Conservation (phyloP, 2,888 invertebrate species). For the Amblyjoppa fuscipennis region DNA sequence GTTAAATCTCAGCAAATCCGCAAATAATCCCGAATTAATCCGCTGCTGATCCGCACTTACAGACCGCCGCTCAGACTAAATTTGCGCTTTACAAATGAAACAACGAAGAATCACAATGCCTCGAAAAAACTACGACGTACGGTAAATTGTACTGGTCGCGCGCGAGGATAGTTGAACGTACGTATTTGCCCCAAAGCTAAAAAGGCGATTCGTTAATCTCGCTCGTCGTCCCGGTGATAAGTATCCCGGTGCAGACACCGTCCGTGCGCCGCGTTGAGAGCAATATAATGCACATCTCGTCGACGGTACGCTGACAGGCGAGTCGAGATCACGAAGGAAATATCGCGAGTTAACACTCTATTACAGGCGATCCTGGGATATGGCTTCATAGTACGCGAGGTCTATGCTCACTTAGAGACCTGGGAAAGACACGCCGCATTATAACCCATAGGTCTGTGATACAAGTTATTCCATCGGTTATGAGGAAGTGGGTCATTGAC, state of each 20-base stretch:
- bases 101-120: background rate
- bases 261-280: conserved; percentile 14
- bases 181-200: conserved; percentile 34
- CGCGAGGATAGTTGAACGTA: background rate
- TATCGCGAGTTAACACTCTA: conserved; percentile 63
- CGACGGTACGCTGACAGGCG: conserved; percentile 50
- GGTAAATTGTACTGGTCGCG: background rate
- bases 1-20: too few relatives aligned
- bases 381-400: background rate
- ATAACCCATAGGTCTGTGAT: conserved; percentile 10
- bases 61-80: background rate
- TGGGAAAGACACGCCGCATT: conserved; percentile 25
- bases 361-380: conserved; percentile 50
- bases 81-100: background rate
- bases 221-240: conserved; percentile 33
- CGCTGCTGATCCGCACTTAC: too few relatives aligned
- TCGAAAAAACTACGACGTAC: background rate
- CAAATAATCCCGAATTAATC: too few relatives aligned
- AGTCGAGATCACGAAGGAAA: conserved; percentile 56
- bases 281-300: conserved; percentile 46
- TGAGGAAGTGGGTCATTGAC: conserved; percentile 59
- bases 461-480: conserved; percentile 58
- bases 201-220: conserved; percentile 25
- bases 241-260: conserved; percentile 28
- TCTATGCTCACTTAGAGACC: conserved; percentile 6